Evolutionary conservation across 2,113 vertebrate species (phyloP), one percentile per base, ranked within the genome.

Genomic region (Synchiropus splendidus): DNA sequence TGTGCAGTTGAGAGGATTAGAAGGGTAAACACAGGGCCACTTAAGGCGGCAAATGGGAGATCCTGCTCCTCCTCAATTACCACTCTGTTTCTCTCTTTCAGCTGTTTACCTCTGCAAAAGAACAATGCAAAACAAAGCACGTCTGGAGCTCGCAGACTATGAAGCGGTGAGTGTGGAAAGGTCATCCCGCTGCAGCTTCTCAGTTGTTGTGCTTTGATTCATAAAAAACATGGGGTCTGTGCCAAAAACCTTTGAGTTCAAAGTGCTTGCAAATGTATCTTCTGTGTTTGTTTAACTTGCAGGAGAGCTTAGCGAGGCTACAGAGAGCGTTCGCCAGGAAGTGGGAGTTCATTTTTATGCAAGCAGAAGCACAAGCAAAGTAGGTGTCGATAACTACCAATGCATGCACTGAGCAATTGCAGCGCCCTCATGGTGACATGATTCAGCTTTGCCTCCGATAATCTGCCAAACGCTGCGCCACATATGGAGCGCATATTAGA

Each of bases 271-370:
- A n/a, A n/a, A n/a, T n/a, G n/a, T n/a, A n/a, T n/a, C n/a, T 36
- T 15, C 52, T 16, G 39, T 46, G 45, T 18, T 42, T 62, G 34
- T 63, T 55, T 52, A 39, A 42, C 42, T 65, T 81, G 74, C 86
- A 98, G 94, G 94, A 98, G 66, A 97, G 93, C 80, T 87, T 98
- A 88, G 92, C 92, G 45, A 87, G 94, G 75, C 84, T 98, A 80
- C 93, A 98, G 79, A 80, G 92, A 83, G 91, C 92, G 13, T 98
- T 97, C 68, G 94, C 93, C 72, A 86, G 92, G 63, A 98, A 98
- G 72, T 98, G 94, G 94, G 94, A 98, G 67, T 98, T 98, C 83
- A 97, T 98, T 77, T 97, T 98, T 81, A 98, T 98, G 94, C 94
- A 98, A 89, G 94, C 94, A 75, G 94, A 98, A 87, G 93, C 93